Conservation (phyloP, 2,797 vertebrate species). For the Picus viridis region DNA sequence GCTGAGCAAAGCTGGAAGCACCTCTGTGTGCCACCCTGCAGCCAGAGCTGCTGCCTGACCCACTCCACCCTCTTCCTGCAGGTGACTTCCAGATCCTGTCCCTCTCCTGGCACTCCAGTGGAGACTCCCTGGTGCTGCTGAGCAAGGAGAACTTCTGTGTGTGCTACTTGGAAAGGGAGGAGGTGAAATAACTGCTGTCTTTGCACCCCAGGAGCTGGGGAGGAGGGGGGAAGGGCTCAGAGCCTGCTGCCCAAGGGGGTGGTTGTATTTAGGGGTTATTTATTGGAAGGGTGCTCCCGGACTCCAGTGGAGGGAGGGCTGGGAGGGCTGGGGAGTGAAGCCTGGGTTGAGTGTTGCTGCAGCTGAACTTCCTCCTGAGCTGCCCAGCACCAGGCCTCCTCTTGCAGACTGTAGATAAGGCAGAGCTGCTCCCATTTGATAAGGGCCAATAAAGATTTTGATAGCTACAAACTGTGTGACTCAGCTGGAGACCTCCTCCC, state of each 20-base stretch:
- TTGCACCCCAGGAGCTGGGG: not conserved
- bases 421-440: conserved; percentile 51
- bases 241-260: not conserved
- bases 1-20: too few species aligned
- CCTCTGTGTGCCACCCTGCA: too few species aligned
- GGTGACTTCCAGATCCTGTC: conserved; percentile 89
- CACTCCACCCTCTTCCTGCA: conserved; percentile 51
- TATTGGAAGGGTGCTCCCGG: not conserved
- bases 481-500: not conserved
- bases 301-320: not conserved
- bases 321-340: not conserved
- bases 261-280: conserved; percentile 36
- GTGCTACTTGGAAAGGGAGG: conserved; percentile 88
- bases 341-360: not conserved
- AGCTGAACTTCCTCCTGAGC: not conserved
- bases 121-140: conserved; percentile 85
- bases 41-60: not conserved
- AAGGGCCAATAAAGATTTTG: conserved; percentile 71
- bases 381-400: not conserved
- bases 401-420: conserved; percentile 24
- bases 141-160: conserved; percentile 93
- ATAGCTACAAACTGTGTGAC: not conserved
- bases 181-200: not conserved
- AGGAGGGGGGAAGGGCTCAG: not conserved
- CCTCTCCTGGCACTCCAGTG: conserved; percentile 87